A percentile compares a stretch with the other conserved stretches of the same genome.
Evolutionary conservation across 2,113 vertebrate species (phyloP).

Genomic region (Galeopterus variegatus): DNA sequence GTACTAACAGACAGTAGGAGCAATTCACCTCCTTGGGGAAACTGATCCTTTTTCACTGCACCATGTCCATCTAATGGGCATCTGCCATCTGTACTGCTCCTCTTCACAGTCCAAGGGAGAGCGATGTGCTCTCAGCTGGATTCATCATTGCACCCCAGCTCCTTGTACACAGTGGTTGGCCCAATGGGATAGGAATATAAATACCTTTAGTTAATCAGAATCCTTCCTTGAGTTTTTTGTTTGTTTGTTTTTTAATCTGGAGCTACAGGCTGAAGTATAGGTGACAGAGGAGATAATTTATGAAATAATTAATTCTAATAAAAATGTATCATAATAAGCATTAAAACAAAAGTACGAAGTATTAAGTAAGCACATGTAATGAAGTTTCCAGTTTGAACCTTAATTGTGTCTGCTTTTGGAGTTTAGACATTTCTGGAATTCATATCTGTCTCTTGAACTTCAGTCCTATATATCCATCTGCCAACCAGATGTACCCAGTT

Average conservation of each 20-base stretch:
- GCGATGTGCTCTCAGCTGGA: neutral
- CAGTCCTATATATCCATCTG: neutral
- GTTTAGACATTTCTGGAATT: neutral
- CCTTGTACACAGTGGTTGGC: neutral
- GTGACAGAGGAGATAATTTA: neutral
- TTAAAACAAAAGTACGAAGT: neutral
- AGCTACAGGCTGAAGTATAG: neutral
- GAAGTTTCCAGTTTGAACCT: neutral
- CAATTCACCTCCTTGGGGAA: neutral
- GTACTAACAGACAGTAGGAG: neutral
- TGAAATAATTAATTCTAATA: constrained; percentile 12
- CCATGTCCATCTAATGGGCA: neutral
- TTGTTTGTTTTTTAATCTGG: neutral
- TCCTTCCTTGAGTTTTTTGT: neutral
- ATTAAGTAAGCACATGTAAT: neutral
- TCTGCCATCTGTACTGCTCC: neutral
- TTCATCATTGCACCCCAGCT: neutral
- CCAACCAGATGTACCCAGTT: neutral
- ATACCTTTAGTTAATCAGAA: neutral
- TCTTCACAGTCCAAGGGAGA: neutral
- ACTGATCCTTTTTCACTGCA: neutral
- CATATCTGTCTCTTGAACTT: neutral
- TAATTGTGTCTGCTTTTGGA: constrained; percentile 18
- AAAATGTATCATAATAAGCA: neutral
- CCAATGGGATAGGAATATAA: neutral